Evolutionary conservation across 2,797 vertebrate genomes (phyloP).

Genomic region (Onychomys arenicola): DNA sequence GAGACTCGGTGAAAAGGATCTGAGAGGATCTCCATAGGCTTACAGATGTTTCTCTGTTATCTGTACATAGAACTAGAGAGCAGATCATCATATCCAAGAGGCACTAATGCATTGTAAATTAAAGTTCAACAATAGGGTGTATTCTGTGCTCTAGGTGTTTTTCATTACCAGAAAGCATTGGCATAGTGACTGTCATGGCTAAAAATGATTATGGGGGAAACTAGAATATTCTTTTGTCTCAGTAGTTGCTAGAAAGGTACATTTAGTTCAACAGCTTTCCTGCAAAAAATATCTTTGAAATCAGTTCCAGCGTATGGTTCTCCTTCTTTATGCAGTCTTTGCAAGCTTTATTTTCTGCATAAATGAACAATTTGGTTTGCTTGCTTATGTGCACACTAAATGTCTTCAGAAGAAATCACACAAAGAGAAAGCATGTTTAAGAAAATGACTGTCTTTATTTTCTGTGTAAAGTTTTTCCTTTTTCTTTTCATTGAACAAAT

Average conservation of each 20-base stretch:
- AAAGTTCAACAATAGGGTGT: not conserved
- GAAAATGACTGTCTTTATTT: constrained; percentile 28
- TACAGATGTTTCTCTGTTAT: not conserved
- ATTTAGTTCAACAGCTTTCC: constrained; percentile 28
- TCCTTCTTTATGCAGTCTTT: constrained; percentile 47
- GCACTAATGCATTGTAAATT: not conserved
- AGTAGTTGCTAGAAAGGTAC: constrained; percentile 46
- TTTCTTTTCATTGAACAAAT: constrained; percentile 8
- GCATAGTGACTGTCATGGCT: not conserved
- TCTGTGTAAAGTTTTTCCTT: not conserved
- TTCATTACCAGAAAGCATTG: not conserved
- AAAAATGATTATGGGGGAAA: not conserved
- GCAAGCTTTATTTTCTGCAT: not conserved
- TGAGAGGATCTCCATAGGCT: not conserved
- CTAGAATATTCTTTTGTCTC: constrained; percentile 9
- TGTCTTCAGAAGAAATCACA: not conserved
- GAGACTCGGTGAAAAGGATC: not conserved
- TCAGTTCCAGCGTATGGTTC: constrained; percentile 52
- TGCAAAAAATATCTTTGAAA: constrained; percentile 64
- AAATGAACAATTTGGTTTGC: constrained; percentile 63
- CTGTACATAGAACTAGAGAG: not conserved
- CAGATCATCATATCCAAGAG: not conserved
- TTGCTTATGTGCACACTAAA: constrained; percentile 11
- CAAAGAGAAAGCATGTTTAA: constrained; percentile 23
- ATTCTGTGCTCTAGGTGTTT: not conserved